phyloP scores from a whole-genome alignment of 1,140 invertebrate genomes.

The Helicoverpa zea region DNA sequence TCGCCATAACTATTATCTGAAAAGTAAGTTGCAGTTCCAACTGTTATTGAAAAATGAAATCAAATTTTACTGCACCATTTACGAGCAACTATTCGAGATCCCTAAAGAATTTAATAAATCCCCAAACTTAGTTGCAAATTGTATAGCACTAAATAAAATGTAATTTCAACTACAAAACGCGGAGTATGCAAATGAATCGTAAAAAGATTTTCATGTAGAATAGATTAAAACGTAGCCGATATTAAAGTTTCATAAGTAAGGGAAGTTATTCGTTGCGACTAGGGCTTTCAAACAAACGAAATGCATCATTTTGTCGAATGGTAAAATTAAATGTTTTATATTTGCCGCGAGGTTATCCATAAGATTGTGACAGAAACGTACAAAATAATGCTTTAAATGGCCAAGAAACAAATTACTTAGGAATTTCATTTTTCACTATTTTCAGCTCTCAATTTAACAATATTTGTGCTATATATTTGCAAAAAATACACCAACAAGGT shows the following conservation, averaged over 20 bases:
- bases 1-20: too few relatives aligned
- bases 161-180: constrained; percentile 25
- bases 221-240: constrained; percentile 39
- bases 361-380: too few relatives aligned
- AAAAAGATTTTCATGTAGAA: constrained; percentile 48
- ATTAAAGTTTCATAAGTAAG: constrained; percentile 32
- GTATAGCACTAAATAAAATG: constrained; percentile 40
- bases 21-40: not conserved
- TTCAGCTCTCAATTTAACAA: not conserved
- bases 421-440: not conserved
- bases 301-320: not conserved
- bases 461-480: not conserved
- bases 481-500: not conserved
- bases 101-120: constrained; percentile 8
- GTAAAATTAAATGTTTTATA: not conserved
- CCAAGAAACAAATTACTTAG: too few relatives aligned
- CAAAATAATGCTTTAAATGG: too few relatives aligned
- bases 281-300: constrained; percentile 1
- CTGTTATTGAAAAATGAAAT: not conserved
- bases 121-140: constrained; percentile 15
- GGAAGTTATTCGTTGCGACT: constrained; percentile 10
- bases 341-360: too few relatives aligned
- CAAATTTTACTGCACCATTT: not conserved
- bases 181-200: constrained; percentile 48
- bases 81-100: not conserved